Conservation (phyloP, 2,113 vertebrate genomes). For the Zosterops borbonicus region DNA sequence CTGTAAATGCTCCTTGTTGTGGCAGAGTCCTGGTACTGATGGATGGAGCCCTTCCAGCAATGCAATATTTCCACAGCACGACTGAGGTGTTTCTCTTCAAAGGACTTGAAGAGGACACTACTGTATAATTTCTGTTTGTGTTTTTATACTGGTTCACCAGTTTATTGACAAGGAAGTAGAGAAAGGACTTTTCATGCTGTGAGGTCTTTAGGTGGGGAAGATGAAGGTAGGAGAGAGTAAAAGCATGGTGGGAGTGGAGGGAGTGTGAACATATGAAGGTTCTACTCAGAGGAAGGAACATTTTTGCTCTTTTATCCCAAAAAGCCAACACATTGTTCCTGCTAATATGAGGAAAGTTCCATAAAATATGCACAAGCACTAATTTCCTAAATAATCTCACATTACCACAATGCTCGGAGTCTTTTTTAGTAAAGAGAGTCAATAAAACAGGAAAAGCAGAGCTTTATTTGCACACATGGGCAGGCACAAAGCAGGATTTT, state of each 20-base stretch:
- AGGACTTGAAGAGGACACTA: neutral
- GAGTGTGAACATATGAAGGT: neutral
- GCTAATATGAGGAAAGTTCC: neutral
- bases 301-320: neutral
- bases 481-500: constrained; percentile 27
- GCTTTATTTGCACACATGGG: constrained; percentile 59
- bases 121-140: neutral
- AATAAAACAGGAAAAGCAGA: constrained; percentile 10
- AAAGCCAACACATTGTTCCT: neutral
- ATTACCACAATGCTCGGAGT: constrained; percentile 24
- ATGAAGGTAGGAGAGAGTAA: neutral
- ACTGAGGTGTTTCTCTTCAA: neutral
- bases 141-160: neutral
- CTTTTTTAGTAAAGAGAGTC: constrained; percentile 32
- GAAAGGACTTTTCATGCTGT: neutral
- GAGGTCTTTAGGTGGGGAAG: neutral
- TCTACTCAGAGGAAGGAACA: neutral
- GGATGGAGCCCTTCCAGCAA: neutral
- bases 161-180: neutral
- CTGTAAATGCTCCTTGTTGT: neutral
- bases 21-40: neutral
- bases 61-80: neutral
- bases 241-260: neutral
- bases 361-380: constrained; percentile 69
- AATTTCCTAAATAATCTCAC: constrained; percentile 79